Evolutionary conservation across 2,888 invertebrate species (phyloP).

Genomic region (Agapostemon virescens): DNA sequence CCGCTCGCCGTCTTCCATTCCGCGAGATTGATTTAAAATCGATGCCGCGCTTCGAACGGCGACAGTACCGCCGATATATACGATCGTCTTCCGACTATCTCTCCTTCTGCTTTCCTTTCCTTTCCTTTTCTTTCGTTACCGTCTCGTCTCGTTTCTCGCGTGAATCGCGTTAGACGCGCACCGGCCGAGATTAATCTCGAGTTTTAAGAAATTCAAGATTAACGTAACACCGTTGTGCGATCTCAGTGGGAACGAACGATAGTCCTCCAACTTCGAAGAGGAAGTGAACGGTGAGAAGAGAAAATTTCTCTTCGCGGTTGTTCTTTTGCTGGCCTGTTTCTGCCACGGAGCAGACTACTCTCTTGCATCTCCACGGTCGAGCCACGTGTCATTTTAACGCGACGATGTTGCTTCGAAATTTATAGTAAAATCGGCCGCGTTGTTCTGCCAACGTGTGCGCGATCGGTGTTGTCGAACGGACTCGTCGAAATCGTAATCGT

Average conservation of each 20-base stretch:
- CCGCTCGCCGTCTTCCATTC: not conserved
- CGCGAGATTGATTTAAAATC: not conserved
- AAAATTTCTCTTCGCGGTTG: not conserved
- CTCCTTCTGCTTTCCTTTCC: too few relatives aligned
- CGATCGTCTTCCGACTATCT: too few relatives aligned
- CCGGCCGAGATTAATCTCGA: not conserved
- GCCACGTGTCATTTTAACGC: not conserved
- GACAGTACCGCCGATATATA: too few relatives aligned
- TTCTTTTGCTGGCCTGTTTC: not conserved
- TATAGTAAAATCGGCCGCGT: too few relatives aligned
- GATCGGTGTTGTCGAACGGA: too few relatives aligned
- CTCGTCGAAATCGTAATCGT: too few relatives aligned
- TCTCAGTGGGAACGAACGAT: not conserved
- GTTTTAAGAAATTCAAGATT: not conserved
- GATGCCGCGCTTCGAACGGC: not conserved
- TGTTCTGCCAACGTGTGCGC: too few relatives aligned
- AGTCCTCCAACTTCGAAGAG: not conserved
- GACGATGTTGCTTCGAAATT: not conserved
- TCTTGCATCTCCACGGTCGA: not conserved
- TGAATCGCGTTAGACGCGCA: not conserved
- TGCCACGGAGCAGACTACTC: not conserved
- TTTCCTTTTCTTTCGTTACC: too few relatives aligned
- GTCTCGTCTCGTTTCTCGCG: not conserved
- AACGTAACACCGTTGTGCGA: not conserved
- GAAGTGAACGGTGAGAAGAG: constrained; percentile 16